These are phyloP conservation scores for Sycophila texana DNA, from an alignment of 2,888 invertebrate species.

Conservation along the genomic window DNA sequence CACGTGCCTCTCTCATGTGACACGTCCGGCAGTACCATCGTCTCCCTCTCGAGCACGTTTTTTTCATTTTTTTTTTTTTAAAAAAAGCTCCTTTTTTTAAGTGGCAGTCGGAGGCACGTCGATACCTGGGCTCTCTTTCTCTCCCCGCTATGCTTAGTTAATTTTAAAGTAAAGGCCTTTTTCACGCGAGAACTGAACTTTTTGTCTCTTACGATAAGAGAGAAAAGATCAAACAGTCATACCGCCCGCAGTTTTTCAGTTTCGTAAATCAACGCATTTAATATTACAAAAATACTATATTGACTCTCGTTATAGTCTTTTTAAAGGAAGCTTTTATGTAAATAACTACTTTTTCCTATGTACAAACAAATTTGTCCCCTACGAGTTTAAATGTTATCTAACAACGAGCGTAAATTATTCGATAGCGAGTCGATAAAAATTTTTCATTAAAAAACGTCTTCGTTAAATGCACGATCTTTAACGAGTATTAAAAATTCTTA, in stretches of 20 bases:
- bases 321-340: conserved; percentile 14
- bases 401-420: conserved; percentile 7
- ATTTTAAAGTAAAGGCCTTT: conserved; percentile 20
- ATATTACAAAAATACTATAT: conserved; percentile 46
- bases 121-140: conserved; percentile 4
- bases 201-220: conserved; percentile 13
- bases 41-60: conserved; percentile 59
- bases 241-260: not conserved
- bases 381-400: conserved; percentile 6
- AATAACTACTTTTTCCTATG: conserved; percentile 12
- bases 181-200: conserved; percentile 17
- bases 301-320: not conserved
- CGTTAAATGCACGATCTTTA: conserved; percentile 36
- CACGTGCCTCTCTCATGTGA: conserved; percentile 44
- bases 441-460: conserved; percentile 1
- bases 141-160: not conserved
- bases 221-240: not conserved
- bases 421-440: conserved; percentile 17
- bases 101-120: conserved; percentile 56
- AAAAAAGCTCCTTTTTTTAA: not conserved
- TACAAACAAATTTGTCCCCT: conserved; percentile 31
- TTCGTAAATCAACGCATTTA: conserved; percentile 17
- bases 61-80: too few species aligned
- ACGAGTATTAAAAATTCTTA: conserved; percentile 20
- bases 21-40: conserved; percentile 68